These are phyloP conservation scores for Trichoplusia ni DNA, from an alignment of 1,140 invertebrate species.

Conservation along the genomic window DNA sequence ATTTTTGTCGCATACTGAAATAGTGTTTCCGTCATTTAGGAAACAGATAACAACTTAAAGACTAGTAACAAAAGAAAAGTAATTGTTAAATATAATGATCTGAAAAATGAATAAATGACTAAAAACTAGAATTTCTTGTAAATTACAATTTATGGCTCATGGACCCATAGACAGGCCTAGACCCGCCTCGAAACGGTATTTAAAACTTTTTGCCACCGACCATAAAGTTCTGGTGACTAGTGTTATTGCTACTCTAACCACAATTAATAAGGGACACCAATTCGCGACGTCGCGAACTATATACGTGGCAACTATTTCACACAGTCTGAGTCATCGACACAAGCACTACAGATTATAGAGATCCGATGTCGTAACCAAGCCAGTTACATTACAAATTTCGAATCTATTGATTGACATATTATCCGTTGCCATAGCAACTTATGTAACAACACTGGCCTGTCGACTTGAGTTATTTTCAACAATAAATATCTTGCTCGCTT, in stretches of 20 bases:
- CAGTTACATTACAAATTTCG: conserved; percentile 11
- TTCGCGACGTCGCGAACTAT: not conserved
- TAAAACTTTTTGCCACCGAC: no score
- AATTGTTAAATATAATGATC: no score
- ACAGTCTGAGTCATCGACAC: conserved; percentile 13
- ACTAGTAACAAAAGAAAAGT: no score
- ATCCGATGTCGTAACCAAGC: conserved; percentile 6
- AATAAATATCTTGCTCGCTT: conserved; percentile 35
- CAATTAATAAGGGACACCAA: not conserved
- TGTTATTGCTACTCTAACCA: not conserved
- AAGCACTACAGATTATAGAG: conserved; percentile 6
- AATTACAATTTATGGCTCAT: no score
- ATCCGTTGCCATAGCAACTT: conserved; percentile 55
- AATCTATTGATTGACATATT: conserved; percentile 32
- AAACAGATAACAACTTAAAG: no score
- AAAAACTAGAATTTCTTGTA: no score
- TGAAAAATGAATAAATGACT: no score
- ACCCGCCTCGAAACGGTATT: no score
- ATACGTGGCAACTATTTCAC: conserved; percentile 1
- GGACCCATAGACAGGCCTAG: no score
- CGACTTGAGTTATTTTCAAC: conserved; percentile 33
- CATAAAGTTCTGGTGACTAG: not conserved
- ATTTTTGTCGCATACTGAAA: no score
- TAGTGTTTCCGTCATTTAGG: no score
- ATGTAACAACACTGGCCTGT: conserved; percentile 45